Evolutionary conservation across 2,888 invertebrate genomes (phyloP).

Genomic region (Mechanitis messenoides): DNA sequence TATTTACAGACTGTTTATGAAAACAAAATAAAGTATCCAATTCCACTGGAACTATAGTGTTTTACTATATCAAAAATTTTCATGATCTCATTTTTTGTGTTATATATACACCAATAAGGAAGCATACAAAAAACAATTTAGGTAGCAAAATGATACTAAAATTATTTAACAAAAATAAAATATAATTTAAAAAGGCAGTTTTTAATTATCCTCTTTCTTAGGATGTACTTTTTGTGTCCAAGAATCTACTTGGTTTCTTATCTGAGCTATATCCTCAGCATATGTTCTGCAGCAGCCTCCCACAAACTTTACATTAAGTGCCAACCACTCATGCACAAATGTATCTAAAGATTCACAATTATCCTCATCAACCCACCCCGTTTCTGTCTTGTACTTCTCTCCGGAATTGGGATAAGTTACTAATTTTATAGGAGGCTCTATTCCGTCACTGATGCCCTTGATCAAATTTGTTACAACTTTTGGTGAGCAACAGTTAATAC

Average conservation of each 20-base stretch:
- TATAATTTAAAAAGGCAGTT: background rate
- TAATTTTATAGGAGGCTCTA: conserved; percentile 76
- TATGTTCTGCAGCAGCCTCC: conserved; percentile 93
- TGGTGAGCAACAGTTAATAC: conserved; percentile 87
- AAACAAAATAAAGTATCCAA: too few species aligned
- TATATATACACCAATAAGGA: too few species aligned
- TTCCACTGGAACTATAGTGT: too few species aligned
- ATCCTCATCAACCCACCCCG: conserved; percentile 81
- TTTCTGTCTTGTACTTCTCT: conserved; percentile 80
- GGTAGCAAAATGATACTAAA: too few species aligned
- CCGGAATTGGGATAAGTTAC: conserved; percentile 96
- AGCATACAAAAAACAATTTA: too few species aligned
- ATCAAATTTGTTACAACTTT: conserved; percentile 51
- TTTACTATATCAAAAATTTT: too few species aligned
- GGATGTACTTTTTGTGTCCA: conserved; percentile 8
- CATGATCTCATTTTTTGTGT: too few species aligned
- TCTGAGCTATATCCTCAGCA: conserved; percentile 83
- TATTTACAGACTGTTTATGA: too few species aligned
- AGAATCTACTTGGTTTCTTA: conserved; percentile 43
- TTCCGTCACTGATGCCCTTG: conserved; percentile 43
- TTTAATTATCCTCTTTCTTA: conserved; percentile 1
- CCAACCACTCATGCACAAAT: conserved; percentile 86
- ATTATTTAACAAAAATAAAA: too few species aligned
- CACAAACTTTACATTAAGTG: conserved; percentile 85
- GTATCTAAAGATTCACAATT: conserved; percentile 79